phyloP scores from a whole-genome alignment of 2,797 vertebrate species.

The Acanthurus leucopareius region DNA sequence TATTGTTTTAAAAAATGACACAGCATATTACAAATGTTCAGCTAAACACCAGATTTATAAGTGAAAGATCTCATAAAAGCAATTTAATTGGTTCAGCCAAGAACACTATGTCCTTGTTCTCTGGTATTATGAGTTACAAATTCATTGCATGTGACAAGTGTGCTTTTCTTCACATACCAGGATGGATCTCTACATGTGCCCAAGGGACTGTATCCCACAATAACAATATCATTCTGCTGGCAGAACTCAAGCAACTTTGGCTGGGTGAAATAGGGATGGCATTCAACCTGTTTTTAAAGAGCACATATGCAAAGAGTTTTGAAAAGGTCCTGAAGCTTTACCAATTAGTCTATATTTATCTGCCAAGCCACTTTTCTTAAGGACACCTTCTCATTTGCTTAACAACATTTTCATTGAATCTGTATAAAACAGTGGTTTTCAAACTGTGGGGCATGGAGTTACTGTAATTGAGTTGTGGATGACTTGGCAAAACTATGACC shows the following conservation, averaged over 20 bases:
- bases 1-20: neutral
- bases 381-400: neutral
- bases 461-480: too few species aligned
- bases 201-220: conserved; percentile 93
- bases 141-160: neutral
- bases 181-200: conserved; percentile 90
- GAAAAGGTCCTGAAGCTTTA: neutral
- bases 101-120: neutral
- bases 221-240: conserved; percentile 88
- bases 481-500: too few species aligned
- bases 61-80: neutral
- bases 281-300: conserved; percentile 88
- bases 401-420: neutral
- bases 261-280: conserved; percentile 96
- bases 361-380: neutral
- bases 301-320: neutral
- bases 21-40: neutral
- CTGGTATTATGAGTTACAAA: neutral
- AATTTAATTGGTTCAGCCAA: neutral
- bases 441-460: too few species aligned
- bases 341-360: neutral
- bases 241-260: conserved; percentile 92
- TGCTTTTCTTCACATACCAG: conserved; percentile 83
- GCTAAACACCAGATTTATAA: neutral
- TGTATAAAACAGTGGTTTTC: too few species aligned